These are phyloP conservation scores for Pangasius krempfi DNA, from an alignment of 2,797 vertebrate species.

Conservation along the genomic window DNA sequence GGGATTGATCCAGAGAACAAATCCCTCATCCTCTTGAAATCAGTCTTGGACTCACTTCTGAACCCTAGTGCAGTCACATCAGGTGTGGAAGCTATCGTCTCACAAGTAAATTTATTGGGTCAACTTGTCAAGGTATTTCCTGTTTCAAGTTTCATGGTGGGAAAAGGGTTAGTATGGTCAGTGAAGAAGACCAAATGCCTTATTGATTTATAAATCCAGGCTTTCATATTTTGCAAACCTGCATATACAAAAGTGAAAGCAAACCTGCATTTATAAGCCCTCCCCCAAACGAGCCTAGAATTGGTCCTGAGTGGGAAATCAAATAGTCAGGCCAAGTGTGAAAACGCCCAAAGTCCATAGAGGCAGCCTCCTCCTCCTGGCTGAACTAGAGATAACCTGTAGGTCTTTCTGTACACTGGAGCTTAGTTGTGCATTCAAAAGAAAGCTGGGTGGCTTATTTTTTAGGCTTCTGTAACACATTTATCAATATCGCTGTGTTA, in stretches of 20 bases:
- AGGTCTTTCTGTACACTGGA: neutral
- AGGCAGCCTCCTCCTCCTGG: conserved; percentile 2
- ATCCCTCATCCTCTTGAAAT: neutral
- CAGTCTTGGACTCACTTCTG: neutral
- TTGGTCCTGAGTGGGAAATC: neutral
- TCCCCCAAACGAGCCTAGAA: neutral
- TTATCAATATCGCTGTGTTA: conserved; percentile 4
- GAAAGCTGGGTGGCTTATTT: conserved; percentile 26
- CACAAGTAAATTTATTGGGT: neutral
- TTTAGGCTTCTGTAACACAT: conserved; percentile 26
- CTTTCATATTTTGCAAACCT: neutral
- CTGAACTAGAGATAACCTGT: neutral
- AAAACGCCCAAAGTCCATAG: neutral
- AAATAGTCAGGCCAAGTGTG: neutral
- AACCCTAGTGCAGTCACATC: neutral
- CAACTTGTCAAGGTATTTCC: neutral
- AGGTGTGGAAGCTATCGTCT: neutral
- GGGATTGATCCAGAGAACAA: neutral
- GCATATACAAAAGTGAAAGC: conserved; percentile 3
- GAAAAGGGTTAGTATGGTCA: neutral
- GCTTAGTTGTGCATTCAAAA: neutral
- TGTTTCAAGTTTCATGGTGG: neutral
- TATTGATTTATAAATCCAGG: neutral
- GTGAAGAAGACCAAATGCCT: neutral
- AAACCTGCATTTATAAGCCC: neutral